These are phyloP conservation scores for Dicyrtomina minuta DNA, from an alignment of 2,888 invertebrate species.

Conservation along the genomic window DNA sequence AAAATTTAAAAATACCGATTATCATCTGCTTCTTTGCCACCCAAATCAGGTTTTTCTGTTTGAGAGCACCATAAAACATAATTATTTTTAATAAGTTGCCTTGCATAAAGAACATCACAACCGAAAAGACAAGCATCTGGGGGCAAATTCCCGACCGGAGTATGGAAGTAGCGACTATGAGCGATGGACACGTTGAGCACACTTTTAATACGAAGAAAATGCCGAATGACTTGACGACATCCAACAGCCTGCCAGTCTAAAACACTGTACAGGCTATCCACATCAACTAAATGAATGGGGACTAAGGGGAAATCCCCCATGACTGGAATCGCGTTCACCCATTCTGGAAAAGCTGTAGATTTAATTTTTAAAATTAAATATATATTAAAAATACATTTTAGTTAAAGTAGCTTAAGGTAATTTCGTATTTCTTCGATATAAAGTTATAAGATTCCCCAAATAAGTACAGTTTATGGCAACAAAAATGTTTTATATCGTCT, in stretches of 20 bases:
- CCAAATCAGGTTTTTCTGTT: constrained; percentile 90
- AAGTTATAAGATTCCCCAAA: no score
- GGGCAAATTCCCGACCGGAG: constrained; percentile 78
- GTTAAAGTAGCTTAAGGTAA: no score
- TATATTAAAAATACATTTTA: no score
- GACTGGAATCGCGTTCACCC: constrained; percentile 70
- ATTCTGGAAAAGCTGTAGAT: constrained; percentile 54
- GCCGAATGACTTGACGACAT: constrained; percentile 77
- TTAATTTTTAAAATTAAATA: no score
- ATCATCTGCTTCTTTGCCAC: constrained; percentile 93
- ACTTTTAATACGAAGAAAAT: constrained; percentile 77
- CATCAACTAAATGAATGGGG: constrained; percentile 72
- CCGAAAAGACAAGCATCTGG: constrained; percentile 83
- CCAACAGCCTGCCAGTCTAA: constrained; percentile 93
- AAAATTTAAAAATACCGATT: constrained; percentile 65
- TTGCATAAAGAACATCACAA: constrained; percentile 90
- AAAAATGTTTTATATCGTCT: no score
- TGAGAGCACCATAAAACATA: constrained; percentile 94
- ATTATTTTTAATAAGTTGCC: constrained; percentile 84
- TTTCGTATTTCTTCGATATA: no score
- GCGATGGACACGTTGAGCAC: constrained; percentile 60
- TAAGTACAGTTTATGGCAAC: no score
- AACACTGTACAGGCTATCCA: constrained; percentile 72
- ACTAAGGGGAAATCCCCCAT: constrained; percentile 73
- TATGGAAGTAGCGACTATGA: constrained; percentile 74